Base-by-base conservation (phyloP, 1,140 invertebrate species). In the Pseudobourletiella spinata region DNA sequence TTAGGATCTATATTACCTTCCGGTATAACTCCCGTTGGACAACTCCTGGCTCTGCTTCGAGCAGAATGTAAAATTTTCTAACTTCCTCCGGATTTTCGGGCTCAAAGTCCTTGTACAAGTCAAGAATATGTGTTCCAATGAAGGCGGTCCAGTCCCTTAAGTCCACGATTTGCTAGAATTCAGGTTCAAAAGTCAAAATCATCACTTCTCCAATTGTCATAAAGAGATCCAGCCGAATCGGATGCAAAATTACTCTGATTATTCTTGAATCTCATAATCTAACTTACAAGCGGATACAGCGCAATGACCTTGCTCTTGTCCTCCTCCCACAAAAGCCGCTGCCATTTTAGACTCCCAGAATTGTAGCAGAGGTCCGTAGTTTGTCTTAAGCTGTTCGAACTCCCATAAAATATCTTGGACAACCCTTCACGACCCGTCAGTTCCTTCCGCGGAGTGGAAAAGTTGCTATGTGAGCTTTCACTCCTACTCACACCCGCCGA, bases 41-140 rank as follows among this genome's bases (percentile, higher is more conserved):
- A n/a, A n/a, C n/a, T n/a, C 66, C 66, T 1, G 66, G 66, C 32
- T 61, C 62, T n/a, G 66, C 66, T 59, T 68, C 62, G 16, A 68
- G 42, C 20, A 68, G 44, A 6, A 68, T 51, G 50, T 68, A 62
- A 43, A 64, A 56, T 43, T 52, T 64, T 26, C 46, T 59, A 20
- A 43, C 22, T 58, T 54, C 30, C 15, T 59, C 26, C 8, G 6
- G 8, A 29, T 48, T 43, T 30, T 30, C 30, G 43, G 51, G 24
- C n/a, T n/a, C n/a, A n/a, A n/a, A n/a, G n/a, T n/a, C n/a, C n/a
- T n/a, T n/a, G n/a, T n/a, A n/a, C n/a, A n/a, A n/a, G 26, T n/a
- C 51, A 35, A 11, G 26, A 2, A 60, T 43, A 29, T 57, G 46
- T 15, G 61, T 57, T 4, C 59, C 65, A 25, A 56, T 20, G 50